Percentiles rank a stretch among this genome's conserved stretches.
phyloP scores from a whole-genome alignment of 92 coral and sea anemone genomes.

The Epizoanthus rinbou region DNA sequence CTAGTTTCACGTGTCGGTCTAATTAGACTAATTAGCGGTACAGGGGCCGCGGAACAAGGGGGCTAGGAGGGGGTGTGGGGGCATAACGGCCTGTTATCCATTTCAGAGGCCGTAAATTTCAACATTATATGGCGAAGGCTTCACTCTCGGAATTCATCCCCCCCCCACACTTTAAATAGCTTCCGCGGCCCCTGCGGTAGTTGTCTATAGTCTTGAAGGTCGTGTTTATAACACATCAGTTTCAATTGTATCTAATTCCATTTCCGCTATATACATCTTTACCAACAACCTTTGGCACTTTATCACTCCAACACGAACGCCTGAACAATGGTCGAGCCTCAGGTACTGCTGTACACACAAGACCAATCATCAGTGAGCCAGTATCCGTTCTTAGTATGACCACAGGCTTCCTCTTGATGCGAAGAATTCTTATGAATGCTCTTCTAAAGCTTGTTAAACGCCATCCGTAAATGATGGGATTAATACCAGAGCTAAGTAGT shows the following conservation, averaged over 20 bases:
- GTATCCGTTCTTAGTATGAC: not conserved
- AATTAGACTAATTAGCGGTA: too few relatives aligned
- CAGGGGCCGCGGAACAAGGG: too few relatives aligned
- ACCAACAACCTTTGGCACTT: too few relatives aligned
- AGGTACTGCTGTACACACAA: not conserved
- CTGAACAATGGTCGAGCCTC: not conserved
- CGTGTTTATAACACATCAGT: not conserved
- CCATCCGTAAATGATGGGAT: conserved; percentile 58
- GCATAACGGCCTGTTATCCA: too few relatives aligned
- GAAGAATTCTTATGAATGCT: conserved; percentile 28
- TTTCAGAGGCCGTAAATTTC: too few relatives aligned
- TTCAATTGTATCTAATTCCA: not conserved
- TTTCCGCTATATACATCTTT: not conserved
- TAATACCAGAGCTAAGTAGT: conserved; percentile 52
- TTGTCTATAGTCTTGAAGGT: not conserved
- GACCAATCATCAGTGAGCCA: not conserved
- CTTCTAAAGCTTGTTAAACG: conserved; percentile 48
- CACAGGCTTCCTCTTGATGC: not conserved
- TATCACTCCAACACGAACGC: not conserved
- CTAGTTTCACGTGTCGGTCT: too few relatives aligned
- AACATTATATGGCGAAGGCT: too few relatives aligned
- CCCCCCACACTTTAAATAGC: too few relatives aligned
- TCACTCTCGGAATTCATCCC: too few relatives aligned
- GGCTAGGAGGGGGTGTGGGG: too few relatives aligned
- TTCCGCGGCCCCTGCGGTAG: too few relatives aligned